Conservation (phyloP, 2,113 vertebrate species). For the Dasyornis broadbenti region DNA sequence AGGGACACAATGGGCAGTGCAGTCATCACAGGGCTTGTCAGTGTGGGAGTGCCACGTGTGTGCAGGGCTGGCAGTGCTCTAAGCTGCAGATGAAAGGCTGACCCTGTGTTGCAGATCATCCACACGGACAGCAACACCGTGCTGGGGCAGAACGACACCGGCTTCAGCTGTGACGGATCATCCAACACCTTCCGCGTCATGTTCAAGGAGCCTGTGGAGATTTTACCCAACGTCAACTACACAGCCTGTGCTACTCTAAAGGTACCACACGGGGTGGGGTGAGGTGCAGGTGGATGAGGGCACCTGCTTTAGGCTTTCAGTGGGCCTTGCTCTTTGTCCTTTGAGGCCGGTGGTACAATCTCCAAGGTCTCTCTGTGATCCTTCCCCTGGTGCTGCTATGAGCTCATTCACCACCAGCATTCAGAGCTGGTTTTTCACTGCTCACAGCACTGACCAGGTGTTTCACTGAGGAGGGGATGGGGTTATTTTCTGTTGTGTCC, state of each 20-base stretch:
- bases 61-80: neutral
- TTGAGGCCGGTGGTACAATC: rapidly evolving
- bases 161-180: slow-evolving; percentile 95
- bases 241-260: slow-evolving; percentile 94
- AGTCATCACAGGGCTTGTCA: neutral
- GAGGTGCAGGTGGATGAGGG: neutral
- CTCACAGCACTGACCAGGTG: neutral
- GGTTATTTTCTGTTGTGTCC: too few relatives aligned
- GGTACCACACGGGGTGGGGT: slow-evolving; percentile 57
- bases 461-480: neutral
- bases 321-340: neutral
- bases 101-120: slow-evolving; percentile 79
- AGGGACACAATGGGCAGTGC: rapidly evolving
- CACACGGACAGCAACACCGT: slow-evolving; percentile 97
- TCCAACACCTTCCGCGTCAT: slow-evolving; percentile 96
- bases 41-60: rapidly evolving
- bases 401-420: rapidly evolving
- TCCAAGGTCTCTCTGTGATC: neutral
- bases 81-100: rapidly evolving
- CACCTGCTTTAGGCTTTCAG: neutral
- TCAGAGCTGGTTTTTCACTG: neutral
- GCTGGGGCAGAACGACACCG: slow-evolving; percentile 94
- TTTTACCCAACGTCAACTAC: slow-evolving; percentile 94
- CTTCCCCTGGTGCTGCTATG: neutral
- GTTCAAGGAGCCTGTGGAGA: slow-evolving; percentile 97